Evolutionary conservation across 2,113 vertebrate genomes (phyloP).

Genomic region (Sciurus niger): DNA sequence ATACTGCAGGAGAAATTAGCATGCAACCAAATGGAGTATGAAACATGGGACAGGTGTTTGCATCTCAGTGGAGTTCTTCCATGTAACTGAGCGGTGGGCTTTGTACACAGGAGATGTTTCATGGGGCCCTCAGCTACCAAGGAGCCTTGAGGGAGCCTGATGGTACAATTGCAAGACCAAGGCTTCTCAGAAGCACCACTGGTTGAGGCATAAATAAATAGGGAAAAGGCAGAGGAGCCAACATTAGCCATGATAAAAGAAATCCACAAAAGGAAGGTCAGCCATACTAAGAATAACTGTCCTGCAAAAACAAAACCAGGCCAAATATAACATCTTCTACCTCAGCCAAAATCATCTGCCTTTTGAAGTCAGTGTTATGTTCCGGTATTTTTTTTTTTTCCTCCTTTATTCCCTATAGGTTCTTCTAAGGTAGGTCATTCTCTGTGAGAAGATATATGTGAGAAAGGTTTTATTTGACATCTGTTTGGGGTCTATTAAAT

Average conservation of each 20-base stretch:
- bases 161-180: no score
- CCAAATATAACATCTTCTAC: slow-evolving; percentile 54
- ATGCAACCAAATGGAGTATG: neutral
- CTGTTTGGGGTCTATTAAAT: slow-evolving; percentile 65
- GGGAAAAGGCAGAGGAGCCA: neutral
- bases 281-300: slow-evolving; percentile 75
- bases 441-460: slow-evolving; percentile 70
- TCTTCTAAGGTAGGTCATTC: slow-evolving; percentile 67
- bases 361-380: slow-evolving; percentile 57
- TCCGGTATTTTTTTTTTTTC: neutral
- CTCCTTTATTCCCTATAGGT: slow-evolving; percentile 59
- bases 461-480: slow-evolving; percentile 65
- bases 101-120: rapidly evolving
- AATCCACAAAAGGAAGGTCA: slow-evolving; percentile 69
- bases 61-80: neutral
- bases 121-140: neutral
- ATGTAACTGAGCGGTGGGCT: neutral
- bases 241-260: slow-evolving; percentile 47
- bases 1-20: neutral
- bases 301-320: slow-evolving; percentile 73
- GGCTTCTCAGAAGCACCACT: neutral
- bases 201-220: neutral
- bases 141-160: neutral
- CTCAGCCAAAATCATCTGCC: slow-evolving; percentile 58
- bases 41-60: neutral